Evolutionary conservation across 2,888 invertebrate species (phyloP), one percentile per base, ranked within the genome.

Genomic region (Agrotis segetum): DNA sequence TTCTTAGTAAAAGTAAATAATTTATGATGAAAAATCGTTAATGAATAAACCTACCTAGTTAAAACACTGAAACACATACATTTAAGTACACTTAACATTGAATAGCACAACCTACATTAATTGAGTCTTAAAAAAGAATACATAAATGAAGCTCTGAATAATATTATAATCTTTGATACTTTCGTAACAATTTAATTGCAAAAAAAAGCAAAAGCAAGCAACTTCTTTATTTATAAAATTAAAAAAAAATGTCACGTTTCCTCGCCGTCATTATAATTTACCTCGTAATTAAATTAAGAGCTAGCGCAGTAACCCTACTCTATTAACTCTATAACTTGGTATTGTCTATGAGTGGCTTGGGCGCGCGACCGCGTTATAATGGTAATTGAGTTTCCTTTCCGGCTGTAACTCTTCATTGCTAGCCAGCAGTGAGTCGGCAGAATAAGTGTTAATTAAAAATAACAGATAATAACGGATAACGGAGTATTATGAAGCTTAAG

Each of bases 301-400:
- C 49, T 29, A 40, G 40, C 13, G 24, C 44, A 58, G 67, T 59
- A 79, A 40, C 82, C 78, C 78, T 84, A 55, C 21, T 53, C 66
- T 67, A 78, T 72, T 84, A 82, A 67, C 53, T 71, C 82, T 79
- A 76, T 77, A 77, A 74, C 67, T 83, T 63, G 29, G 61, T 71
- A 77, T 73, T 69, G 67, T 75, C 73, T 60, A 59, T 74, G 75
- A 77, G 81, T 71, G 73, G 78, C 76, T 74, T 83, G 21, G 61
- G 59, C 66, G 70, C 73, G 82, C 86, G 83, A 81, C 85, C 86
- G 87, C 86, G 87, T 89, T 90, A 86, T 89, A 87, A 92, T 91
- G 89, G 82, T 91, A 91, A 93, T 92, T 90, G 88, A 90, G 90
- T 93, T 92, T 92, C 90, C 90, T 91, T 91, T 90, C 89, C 88